Conservation (phyloP, 2,888 invertebrate genomes). For the Sphecodes monilicornis region DNA sequence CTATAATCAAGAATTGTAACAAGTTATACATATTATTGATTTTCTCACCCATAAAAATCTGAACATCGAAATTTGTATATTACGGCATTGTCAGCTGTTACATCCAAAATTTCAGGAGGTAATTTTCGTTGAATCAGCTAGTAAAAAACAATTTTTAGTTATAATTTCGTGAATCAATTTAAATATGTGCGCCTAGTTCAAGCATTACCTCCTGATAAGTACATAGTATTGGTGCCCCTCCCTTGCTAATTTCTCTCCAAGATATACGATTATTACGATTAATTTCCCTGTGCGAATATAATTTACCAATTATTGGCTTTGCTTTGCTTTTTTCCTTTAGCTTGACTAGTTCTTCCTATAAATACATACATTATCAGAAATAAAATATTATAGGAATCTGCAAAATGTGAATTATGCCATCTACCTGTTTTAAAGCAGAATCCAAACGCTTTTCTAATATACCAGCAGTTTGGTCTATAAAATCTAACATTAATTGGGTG, state of each 20-base stretch:
- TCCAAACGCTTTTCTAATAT: slow-evolving; percentile 78
- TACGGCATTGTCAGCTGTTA: slow-evolving; percentile 80
- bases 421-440: slow-evolving; percentile 76
- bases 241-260: slow-evolving; percentile 72
- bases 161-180: slow-evolving; percentile 25
- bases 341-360: slow-evolving; percentile 76
- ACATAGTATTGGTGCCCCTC: slow-evolving; percentile 64
- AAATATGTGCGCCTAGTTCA: slow-evolving; percentile 12
- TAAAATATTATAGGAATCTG: background rate
- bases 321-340: slow-evolving; percentile 73
- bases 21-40: background rate
- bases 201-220: slow-evolving; percentile 71
- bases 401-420: background rate
- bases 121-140: slow-evolving; percentile 54
- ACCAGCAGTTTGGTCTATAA: slow-evolving; percentile 52
- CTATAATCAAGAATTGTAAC: too few relatives aligned
- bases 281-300: slow-evolving; percentile 62
- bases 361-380: slow-evolving; percentile 19
- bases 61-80: slow-evolving; percentile 81
- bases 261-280: slow-evolving; percentile 67
- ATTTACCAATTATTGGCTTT: slow-evolving; percentile 70
- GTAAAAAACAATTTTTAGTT: slow-evolving; percentile 14
- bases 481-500: slow-evolving; percentile 60
- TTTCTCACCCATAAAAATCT: slow-evolving; percentile 77
- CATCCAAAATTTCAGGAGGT: slow-evolving; percentile 73